Base-by-base conservation (phyloP, 2,888 invertebrate species). In the Lypha dubia region DNA sequence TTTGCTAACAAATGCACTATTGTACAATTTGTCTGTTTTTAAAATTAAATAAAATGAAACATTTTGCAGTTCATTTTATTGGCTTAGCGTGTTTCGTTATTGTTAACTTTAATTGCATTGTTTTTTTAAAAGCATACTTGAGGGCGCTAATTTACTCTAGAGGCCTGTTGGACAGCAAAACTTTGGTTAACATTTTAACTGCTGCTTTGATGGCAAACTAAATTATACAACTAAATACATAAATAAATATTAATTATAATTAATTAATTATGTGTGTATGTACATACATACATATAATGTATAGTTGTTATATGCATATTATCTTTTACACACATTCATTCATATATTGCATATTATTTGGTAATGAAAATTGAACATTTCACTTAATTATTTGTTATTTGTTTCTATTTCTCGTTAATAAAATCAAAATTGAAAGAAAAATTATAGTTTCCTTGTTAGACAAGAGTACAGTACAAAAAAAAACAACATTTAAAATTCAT, bases 61-160 rank as follows among this genome's bases (percentile, higher is more conserved):
- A 13, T 49, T n/a, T 49, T 17, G 22, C 20, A 1, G 41, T 22
- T 22, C n/a, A 44, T 15, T 22, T 71, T 28, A 6, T 28, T 20
- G 44, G 7, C 28, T 41, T 38, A 7, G 32, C 7, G 32, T 46
- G 44, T n/a, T n/a, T n/a, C n/a, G n/a, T 9, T 3, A 20, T 46
- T 49, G n/a, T 51, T 68, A 51, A 68, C 60, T 76, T 46, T n/a
- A 60, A 28, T 49, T 28, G 24, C 11, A 4, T 0, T n/a, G n/a
- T n/a, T n/a, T 68, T 76, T 46, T 67, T 2, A 15, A 5, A n/a
- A 73, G 73, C 35, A 73, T 73, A 49, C 22, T 49, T 73, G 35
- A 56, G 70, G 58, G 56, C 13, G 20, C 11, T 44, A 15, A 22
- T 67, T 13, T 35, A 20, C 13, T 20, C 35, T 28, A 28, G 13